Conservation (phyloP, 2,797 vertebrate genomes). For the Hybognathus amarus region DNA sequence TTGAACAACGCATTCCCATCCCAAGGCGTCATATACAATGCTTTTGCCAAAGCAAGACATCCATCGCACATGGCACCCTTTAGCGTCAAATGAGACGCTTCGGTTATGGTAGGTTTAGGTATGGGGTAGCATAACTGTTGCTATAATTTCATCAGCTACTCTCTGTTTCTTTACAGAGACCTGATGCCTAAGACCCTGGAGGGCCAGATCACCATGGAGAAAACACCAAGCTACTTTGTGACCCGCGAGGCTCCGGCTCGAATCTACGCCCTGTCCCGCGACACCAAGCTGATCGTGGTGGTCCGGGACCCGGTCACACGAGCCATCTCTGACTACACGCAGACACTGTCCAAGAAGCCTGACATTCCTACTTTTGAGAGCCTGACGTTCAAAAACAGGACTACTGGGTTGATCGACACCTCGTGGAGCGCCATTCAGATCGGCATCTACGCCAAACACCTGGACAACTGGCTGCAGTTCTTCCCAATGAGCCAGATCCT, state of each 20-base stretch:
- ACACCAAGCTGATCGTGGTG: slow-evolving; percentile 90
- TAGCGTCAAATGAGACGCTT: too few species aligned
- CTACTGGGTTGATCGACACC: slow-evolving; percentile 84
- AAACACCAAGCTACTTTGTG: slow-evolving; percentile 76
- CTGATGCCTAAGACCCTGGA: slow-evolving; percentile 74
- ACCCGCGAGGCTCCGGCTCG: slow-evolving; percentile 85
- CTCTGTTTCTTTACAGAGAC: slow-evolving; percentile 57
- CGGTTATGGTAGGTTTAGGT: too few species aligned
- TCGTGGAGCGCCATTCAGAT: slow-evolving; percentile 86
- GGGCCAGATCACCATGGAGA: slow-evolving; percentile 77
- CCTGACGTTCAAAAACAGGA: slow-evolving; percentile 86
- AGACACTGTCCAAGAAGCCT: slow-evolving; percentile 84
- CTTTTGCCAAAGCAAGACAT: too few species aligned
- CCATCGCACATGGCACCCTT: too few species aligned
- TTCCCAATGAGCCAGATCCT: slow-evolving; percentile 84
- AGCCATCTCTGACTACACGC: slow-evolving; percentile 93
- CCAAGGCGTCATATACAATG: too few species aligned
- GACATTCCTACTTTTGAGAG: slow-evolving; percentile 84
- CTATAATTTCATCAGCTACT: neutral
- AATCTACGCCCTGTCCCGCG: slow-evolving; percentile 87
- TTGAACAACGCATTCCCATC: too few species aligned
- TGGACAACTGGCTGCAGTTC: slow-evolving; percentile 87
- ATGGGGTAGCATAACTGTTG: neutral
- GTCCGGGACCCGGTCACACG: slow-evolving; percentile 91
- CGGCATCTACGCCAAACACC: slow-evolving; percentile 87